Conservation (phyloP, 2,797 vertebrate genomes). For the Gallirallus australis region DNA sequence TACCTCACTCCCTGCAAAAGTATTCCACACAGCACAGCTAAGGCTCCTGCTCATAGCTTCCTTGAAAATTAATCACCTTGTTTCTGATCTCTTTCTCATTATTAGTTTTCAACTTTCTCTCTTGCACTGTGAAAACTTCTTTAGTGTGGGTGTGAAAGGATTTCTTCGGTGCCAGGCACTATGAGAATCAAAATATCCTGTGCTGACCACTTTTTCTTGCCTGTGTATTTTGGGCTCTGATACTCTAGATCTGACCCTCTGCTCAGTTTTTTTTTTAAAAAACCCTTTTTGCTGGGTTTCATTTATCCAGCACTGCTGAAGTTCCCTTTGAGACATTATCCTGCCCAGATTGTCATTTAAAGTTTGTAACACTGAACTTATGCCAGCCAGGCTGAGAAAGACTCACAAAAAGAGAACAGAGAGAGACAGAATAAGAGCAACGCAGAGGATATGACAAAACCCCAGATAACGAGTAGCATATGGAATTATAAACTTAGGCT, state of each 20-base stretch:
- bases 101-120: background rate
- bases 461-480: background rate
- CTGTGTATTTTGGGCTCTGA: background rate
- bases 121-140: background rate
- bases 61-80: background rate
- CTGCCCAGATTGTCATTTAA: constrained; percentile 21
- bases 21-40: background rate
- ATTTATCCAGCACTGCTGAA: background rate
- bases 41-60: background rate
- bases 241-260: background rate
- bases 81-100: background rate
- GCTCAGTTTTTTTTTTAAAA: background rate
- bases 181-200: background rate
- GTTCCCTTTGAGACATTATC: background rate
- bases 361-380: background rate
- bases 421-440: background rate
- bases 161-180: background rate
- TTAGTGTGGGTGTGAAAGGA: background rate
- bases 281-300: background rate
- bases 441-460: background rate
- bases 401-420: background rate
- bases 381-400: background rate
- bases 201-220: background rate
- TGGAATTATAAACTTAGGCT: background rate
- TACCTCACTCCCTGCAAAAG: background rate